Evolutionary conservation across 2,797 vertebrate genomes (phyloP).

Genomic region (Clarias platycephalus): DNA sequence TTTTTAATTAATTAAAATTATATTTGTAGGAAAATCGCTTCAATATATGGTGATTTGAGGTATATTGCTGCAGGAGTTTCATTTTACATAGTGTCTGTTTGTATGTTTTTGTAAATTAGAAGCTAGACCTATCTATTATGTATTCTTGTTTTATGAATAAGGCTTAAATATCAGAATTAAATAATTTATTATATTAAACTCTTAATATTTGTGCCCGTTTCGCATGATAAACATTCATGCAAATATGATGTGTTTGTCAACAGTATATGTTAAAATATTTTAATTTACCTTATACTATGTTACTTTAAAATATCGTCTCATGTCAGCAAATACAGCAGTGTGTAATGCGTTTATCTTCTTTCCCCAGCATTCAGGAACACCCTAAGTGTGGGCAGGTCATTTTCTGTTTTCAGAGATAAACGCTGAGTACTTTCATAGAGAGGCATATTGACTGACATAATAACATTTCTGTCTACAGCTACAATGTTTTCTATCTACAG

Average conservation of each 20-base stretch:
- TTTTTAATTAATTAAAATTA: too few relatives aligned
- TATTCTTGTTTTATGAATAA: not conserved
- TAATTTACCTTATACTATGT: constrained; percentile 21
- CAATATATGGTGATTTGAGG: too few relatives aligned
- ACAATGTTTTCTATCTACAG: too few relatives aligned
- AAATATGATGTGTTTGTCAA: not conserved
- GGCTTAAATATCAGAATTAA: not conserved
- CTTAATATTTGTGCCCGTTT: not conserved
- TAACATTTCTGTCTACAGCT: not conserved
- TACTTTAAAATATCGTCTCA: not conserved
- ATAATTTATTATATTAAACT: not conserved
- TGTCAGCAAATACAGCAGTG: not conserved
- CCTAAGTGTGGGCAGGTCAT: constrained; percentile 51
- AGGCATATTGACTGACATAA: not conserved
- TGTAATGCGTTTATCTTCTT: constrained; percentile 38
- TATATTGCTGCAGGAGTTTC: not conserved
- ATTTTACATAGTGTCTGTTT: not conserved
- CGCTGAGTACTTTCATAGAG: not conserved
- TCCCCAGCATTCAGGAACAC: not conserved
- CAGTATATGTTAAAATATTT: not conserved
- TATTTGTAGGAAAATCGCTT: too few relatives aligned
- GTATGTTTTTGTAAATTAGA: not conserved
- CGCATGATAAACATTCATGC: not conserved
- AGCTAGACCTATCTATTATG: not conserved
- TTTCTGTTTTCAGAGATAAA: constrained; percentile 70